Evolutionary conservation across 2,888 invertebrate species (phyloP).

Genomic region (Busseola fusca): DNA sequence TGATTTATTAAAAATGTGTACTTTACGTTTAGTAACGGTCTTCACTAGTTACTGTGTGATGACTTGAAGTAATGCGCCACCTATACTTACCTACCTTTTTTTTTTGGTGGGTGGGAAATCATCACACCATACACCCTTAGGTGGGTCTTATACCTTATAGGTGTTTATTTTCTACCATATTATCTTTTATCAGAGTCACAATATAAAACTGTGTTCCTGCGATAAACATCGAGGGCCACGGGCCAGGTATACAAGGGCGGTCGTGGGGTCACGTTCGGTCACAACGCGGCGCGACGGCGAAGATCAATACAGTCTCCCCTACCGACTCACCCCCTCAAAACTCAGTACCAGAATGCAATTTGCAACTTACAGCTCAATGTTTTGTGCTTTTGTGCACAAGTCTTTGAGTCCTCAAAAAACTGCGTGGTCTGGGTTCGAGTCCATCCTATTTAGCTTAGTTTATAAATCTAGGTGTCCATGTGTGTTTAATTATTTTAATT

Average conservation of each 20-base stretch:
- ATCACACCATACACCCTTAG: no score
- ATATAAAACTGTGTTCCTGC: constrained; percentile 28
- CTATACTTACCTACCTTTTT: neutral
- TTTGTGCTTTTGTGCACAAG: constrained; percentile 37
- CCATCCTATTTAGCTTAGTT: neutral
- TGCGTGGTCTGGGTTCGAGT: neutral
- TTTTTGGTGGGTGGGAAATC: no score
- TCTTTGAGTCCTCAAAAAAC: neutral
- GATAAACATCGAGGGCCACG: constrained; percentile 41
- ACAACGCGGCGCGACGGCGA: constrained; percentile 82
- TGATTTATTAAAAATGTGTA: neutral
- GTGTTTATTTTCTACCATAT: neutral
- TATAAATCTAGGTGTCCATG: neutral
- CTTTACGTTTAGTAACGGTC: neutral
- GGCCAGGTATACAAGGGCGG: constrained; percentile 74
- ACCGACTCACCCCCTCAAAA: constrained; percentile 67
- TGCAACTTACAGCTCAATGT: constrained; percentile 66
- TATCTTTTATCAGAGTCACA: neutral
- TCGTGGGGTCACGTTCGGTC: constrained; percentile 85
- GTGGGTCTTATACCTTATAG: neutral
- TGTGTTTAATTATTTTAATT: neutral
- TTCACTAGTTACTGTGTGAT: neutral
- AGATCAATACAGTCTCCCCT: constrained; percentile 80
- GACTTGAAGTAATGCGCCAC: neutral
- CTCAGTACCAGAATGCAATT: constrained; percentile 74